Evolutionary conservation across 2,797 vertebrate species (phyloP).

Genomic region (Falco novaeseelandiae): DNA sequence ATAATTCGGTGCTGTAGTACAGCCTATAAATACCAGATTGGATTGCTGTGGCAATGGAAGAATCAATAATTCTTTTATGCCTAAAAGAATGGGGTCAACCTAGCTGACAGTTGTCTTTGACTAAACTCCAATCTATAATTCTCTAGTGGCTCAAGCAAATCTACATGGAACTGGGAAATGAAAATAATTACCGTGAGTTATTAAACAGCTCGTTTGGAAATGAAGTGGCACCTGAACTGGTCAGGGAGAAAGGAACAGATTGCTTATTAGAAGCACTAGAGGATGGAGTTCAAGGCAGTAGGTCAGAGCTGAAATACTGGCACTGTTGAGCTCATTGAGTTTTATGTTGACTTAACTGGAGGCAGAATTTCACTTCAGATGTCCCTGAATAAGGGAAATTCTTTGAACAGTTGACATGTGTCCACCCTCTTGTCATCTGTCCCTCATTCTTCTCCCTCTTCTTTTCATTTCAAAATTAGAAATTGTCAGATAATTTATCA

Average conservation of each 20-base stretch:
- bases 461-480: slow-evolving; percentile 43
- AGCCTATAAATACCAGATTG: background rate
- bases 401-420: background rate
- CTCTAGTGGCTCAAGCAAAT: no score
- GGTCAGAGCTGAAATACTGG: background rate
- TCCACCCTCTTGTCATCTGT: slow-evolving; percentile 19
- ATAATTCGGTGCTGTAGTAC: background rate
- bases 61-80: background rate
- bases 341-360: background rate
- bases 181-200: no score
- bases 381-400: slow-evolving; percentile 40
- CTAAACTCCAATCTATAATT: no score
- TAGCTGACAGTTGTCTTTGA: background rate
- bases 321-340: background rate
- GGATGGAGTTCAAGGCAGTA: background rate
- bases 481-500: slow-evolving; percentile 43
- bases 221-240: background rate
- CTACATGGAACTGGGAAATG: no score
- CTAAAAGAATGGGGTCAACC: background rate
- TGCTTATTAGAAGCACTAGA: background rate
- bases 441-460: background rate
- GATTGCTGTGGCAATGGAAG: background rate
- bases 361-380: slow-evolving; percentile 11
- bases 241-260: background rate
- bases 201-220: background rate